Evolutionary conservation across 2,113 vertebrate genomes (phyloP).

Genomic region (Corvus moneduloides): DNA sequence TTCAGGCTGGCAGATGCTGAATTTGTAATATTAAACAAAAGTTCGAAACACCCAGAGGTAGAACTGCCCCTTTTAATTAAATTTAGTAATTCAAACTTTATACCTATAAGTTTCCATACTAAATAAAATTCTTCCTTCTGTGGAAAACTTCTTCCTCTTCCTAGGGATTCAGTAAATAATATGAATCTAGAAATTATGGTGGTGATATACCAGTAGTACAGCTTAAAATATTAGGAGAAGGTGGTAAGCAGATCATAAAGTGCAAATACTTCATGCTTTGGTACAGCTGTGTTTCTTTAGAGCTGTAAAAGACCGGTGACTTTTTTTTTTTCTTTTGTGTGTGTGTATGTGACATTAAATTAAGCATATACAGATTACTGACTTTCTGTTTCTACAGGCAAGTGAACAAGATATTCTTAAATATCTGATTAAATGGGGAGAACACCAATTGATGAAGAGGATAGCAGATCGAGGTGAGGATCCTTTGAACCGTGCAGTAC

Average conservation of each 20-base stretch:
- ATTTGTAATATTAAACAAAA: neutral
- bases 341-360: neutral
- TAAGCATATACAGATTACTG: neutral
- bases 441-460: slow-evolving; percentile 97
- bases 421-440: slow-evolving; percentile 98
- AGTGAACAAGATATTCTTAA: slow-evolving; percentile 99
- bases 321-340: neutral
- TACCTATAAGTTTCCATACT: neutral
- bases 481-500: neutral
- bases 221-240: neutral
- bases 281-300: neutral
- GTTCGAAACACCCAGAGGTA: neutral
- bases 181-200: neutral
- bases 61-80: neutral
- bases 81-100: neutral
- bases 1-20: neutral
- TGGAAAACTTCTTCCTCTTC: neutral
- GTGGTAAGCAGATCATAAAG: neutral
- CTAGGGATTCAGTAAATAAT: neutral
- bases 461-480: slow-evolving; percentile 97
- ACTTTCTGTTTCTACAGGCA: slow-evolving; percentile 78
- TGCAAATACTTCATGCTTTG: neutral
- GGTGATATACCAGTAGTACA: neutral
- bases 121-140: neutral
- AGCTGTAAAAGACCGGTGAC: neutral